These are phyloP conservation scores for Hydractinia symbiolongicarpus DNA, from an alignment of 30 jellyfish, hydroid and myxozoan species.

Conservation along the genomic window DNA sequence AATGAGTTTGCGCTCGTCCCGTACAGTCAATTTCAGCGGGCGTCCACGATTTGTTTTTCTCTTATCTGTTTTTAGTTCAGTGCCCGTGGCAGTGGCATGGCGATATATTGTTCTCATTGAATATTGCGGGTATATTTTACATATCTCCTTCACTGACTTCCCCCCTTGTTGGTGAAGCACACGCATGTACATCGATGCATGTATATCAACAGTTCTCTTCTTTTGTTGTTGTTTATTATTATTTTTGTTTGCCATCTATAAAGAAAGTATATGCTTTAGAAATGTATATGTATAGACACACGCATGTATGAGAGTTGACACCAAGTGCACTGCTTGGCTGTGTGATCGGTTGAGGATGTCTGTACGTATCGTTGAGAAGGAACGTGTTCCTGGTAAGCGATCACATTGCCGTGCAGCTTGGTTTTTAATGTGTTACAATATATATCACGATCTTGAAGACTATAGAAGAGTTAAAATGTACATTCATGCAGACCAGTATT, in stretches of 20 bases:
- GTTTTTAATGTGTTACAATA: too few relatives aligned
- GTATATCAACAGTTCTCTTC: background rate
- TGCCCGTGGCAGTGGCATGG: background rate
- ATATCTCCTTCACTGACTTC: background rate
- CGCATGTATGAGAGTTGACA: too few relatives aligned
- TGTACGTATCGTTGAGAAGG: too few relatives aligned
- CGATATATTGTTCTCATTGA: background rate
- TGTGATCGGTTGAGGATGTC: too few relatives aligned
- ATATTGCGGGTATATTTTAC: background rate
- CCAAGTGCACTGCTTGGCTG: too few relatives aligned
- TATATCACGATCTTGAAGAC: too few relatives aligned
- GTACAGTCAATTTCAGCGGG: slow-evolving; percentile 10
- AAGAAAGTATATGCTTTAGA: too few relatives aligned
- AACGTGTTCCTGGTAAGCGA: too few relatives aligned
- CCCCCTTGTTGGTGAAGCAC: background rate
- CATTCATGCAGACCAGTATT: too few relatives aligned
- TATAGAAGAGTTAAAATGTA: too few relatives aligned
- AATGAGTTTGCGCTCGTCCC: slow-evolving; percentile 27
- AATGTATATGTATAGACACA: too few relatives aligned
- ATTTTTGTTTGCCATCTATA: background rate
- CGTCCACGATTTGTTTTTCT: slow-evolving; percentile 17
- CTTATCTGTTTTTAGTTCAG: background rate
- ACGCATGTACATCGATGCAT: background rate
- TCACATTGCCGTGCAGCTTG: too few relatives aligned
- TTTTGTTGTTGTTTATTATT: background rate